Evolutionary conservation across 37 sponge, comb jelly and placozoan genomes (phyloP).

Genomic region (Ephydatia muelleri): DNA sequence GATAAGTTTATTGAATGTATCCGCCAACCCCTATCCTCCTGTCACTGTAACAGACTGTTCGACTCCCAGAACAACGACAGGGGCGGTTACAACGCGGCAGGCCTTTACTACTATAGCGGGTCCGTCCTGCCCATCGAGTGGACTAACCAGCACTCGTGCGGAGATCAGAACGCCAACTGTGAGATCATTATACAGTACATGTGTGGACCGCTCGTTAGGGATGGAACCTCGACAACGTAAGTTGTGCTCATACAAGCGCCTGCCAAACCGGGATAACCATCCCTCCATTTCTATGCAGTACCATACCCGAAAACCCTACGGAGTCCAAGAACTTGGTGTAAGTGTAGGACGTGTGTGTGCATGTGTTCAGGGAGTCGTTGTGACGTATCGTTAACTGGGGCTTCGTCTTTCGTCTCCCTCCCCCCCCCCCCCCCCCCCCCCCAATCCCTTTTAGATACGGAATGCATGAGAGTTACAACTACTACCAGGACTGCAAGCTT

Average conservation of each 20-base stretch:
- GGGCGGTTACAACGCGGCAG: conserved; percentile 98
- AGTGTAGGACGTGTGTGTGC: not conserved
- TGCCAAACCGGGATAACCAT: not conserved
- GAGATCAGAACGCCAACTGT: conserved; percentile 94
- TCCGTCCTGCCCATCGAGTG: conserved; percentile 90
- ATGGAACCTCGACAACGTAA: conserved; percentile 91
- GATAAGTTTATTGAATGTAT: not conserved
- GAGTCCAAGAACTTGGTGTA: conserved; percentile 84
- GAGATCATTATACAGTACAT: conserved; percentile 95
- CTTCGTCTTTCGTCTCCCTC: not conserved
- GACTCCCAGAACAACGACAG: conserved; percentile 99
- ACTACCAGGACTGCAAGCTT: conserved; percentile 86
- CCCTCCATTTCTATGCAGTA: conserved; percentile 39
- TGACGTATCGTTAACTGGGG: not conserved
- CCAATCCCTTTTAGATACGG: conserved; percentile 63
- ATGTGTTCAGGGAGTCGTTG: not conserved
- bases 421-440: not conserved
- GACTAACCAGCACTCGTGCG: conserved; percentile 99
- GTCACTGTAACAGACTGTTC: conserved; percentile 68
- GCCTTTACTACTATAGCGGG: conserved; percentile 92
- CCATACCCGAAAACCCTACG: conserved; percentile 81
- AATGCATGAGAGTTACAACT: conserved; percentile 94
- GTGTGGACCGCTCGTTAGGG: conserved; percentile 85
- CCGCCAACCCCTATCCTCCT: not conserved
- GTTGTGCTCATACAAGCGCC: not conserved